A percentile compares a stretch with the other conserved stretches of the same genome.
phyloP scores from a whole-genome alignment of 2,797 vertebrate species.

The Lepus townsendii region DNA sequence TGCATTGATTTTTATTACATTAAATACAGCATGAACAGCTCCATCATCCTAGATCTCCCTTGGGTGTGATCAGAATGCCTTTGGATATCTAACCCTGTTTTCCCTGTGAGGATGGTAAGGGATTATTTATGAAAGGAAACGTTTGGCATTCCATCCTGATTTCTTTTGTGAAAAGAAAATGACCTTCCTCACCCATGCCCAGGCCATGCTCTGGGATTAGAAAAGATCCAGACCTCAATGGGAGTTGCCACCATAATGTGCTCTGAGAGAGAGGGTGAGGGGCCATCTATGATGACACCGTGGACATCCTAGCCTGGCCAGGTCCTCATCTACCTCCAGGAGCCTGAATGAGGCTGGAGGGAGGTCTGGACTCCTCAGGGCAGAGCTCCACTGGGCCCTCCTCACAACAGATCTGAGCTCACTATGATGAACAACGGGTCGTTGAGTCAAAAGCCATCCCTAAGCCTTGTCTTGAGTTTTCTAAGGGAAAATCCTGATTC shows the following conservation, averaged over 20 bases:
- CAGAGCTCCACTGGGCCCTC: neutral
- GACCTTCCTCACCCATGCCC: neutral
- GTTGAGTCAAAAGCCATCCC: neutral
- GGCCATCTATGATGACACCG: neutral
- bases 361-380: neutral
- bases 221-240: too few species aligned
- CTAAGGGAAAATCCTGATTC: conserved; percentile 16
- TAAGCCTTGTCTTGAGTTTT: neutral
- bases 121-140: neutral
- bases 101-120: neutral
- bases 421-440: neutral
- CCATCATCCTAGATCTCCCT: neutral
- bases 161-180: conserved; percentile 3
- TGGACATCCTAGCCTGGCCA: rapidly evolving
- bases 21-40: neutral
- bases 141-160: neutral
- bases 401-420: neutral
- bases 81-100: neutral
- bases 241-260: neutral
- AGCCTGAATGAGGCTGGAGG: neutral
- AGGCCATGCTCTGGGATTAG: neutral
- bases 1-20: neutral
- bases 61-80: neutral
- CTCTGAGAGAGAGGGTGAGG: neutral
- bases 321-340: neutral